Evolutionary conservation across 2,113 vertebrate genomes (phyloP).

Genomic region (Triplophysa tibetana): DNA sequence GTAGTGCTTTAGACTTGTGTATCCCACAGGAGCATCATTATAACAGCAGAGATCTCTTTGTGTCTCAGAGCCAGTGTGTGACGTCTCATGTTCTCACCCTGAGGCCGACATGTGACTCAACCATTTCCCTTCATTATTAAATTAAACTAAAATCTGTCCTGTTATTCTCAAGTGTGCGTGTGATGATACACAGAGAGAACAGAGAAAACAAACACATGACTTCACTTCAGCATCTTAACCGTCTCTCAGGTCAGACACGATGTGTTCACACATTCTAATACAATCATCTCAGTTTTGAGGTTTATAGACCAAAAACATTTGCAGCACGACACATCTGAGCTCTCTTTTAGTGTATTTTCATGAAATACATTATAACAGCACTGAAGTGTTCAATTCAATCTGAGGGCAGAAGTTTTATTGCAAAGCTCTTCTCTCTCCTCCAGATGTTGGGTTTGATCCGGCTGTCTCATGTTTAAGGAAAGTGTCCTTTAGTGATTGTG

Average conservation of each 20-base stretch:
- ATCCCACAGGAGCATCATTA: neutral
- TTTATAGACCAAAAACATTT: no score
- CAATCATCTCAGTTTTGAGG: no score
- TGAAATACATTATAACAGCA: no score
- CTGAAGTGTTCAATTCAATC: no score
- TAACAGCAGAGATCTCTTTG: neutral
- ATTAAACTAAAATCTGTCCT: neutral
- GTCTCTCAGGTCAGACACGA: no score
- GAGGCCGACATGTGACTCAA: neutral
- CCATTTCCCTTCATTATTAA: neutral
- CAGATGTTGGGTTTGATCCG: neutral
- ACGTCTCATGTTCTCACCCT: neutral
- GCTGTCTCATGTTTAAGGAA: constrained; percentile 3
- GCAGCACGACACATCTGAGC: no score
- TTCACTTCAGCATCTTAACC: no score
- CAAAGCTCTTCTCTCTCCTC: neutral
- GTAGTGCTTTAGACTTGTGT: no score
- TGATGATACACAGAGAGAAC: neutral
- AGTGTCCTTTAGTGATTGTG: neutral
- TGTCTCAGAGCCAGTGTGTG: neutral
- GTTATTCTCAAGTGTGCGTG: no score
- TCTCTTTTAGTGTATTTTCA: no score
- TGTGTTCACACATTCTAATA: no score
- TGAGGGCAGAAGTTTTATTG: neutral
- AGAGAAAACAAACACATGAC: no score